These are phyloP conservation scores for Enteromius argenteus DNA, from an alignment of 2,797 vertebrate genomes.

Conservation along the genomic window DNA sequence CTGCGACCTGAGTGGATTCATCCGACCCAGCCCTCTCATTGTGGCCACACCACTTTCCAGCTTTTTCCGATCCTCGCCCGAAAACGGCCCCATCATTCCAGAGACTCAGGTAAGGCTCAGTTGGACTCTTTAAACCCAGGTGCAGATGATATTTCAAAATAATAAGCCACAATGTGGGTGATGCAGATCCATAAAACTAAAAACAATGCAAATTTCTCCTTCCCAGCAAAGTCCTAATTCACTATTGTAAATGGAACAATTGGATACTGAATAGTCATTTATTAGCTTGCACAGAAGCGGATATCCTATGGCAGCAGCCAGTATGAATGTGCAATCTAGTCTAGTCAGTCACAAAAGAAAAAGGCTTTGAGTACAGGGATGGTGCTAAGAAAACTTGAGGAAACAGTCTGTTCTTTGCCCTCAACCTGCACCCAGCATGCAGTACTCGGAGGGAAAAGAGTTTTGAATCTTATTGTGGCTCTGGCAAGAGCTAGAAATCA, in stretches of 20 bases:
- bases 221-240: not conserved
- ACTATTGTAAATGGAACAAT: not conserved
- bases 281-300: not conserved
- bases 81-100: slow-evolving; percentile 93
- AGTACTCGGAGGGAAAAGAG: not conserved
- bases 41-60: slow-evolving; percentile 93
- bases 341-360: slow-evolving; percentile 18
- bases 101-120: slow-evolving; percentile 89
- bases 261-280: not conserved
- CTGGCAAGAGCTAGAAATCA: slow-evolving; percentile 31
- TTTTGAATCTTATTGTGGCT: not conserved
- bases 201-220: not conserved
- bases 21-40: slow-evolving; percentile 91
- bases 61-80: slow-evolving; percentile 87
- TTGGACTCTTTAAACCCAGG: not conserved
- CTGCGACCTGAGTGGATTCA: slow-evolving; percentile 94
- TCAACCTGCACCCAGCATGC: slow-evolving; percentile 29
- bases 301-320: slow-evolving; percentile 9
- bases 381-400: slow-evolving; percentile 8
- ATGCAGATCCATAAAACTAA: slow-evolving; percentile 2
- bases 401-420: slow-evolving; percentile 44
- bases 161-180: not conserved
- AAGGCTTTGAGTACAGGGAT: slow-evolving; percentile 13
- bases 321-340: not conserved
- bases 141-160: not conserved